Percentiles rank a stretch among this genome's conserved stretches.
Evolutionary conservation across 2,797 vertebrate genomes (phyloP).

Genomic region (Gorsachius magnificus): DNA sequence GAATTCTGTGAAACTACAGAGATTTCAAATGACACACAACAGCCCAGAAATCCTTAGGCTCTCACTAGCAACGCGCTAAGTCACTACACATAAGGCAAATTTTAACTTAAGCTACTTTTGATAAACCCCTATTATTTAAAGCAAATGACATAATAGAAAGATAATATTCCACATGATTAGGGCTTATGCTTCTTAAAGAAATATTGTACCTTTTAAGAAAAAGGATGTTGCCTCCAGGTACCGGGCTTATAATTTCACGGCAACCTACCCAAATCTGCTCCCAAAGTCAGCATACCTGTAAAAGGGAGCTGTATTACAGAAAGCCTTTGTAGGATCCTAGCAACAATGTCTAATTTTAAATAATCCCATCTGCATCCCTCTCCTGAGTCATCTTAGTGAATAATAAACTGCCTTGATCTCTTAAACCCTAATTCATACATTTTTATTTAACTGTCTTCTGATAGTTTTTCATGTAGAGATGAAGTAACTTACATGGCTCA

Average conservation of each 20-base stretch:
- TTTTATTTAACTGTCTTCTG: not conserved
- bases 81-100: not conserved
- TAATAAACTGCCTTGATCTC: not conserved
- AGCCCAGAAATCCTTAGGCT: not conserved
- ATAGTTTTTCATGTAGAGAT: not conserved
- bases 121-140: not conserved
- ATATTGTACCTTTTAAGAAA: not conserved
- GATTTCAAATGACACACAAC: not conserved
- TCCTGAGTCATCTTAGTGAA: not conserved
- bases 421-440: not conserved
- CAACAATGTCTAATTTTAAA: not conserved
- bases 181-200: not conserved
- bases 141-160: not conserved
- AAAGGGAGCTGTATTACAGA: not conserved
- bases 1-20: not conserved
- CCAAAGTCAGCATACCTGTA: not conserved
- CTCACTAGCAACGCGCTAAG: not conserved
- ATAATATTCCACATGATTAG: not conserved
- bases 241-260: not conserved
- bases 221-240: not conserved
- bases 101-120: not conserved
- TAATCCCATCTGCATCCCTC: not conserved
- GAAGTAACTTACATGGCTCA: not conserved
- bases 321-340: not conserved
- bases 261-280: not conserved